Evolutionary conservation across 2,797 vertebrate genomes (phyloP), one percentile per base, ranked within the genome.

Genomic region (Neomorphus geoffroyi): DNA sequence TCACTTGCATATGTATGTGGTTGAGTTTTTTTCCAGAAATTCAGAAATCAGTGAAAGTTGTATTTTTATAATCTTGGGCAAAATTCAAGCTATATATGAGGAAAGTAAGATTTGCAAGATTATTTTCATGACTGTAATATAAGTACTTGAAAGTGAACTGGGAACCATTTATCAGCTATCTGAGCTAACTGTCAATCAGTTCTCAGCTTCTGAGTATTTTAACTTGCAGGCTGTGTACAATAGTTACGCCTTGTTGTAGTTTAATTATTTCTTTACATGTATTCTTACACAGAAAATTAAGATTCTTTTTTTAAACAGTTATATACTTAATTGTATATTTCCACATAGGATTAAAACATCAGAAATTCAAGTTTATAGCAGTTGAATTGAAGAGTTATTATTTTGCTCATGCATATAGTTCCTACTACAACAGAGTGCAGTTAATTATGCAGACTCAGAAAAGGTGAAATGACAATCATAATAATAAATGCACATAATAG

Each of bases 21-120:
- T 24, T 94, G 80, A 83, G 60, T 53, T 80, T 24, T 24, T 57
- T 84, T 85, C 64, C 71, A 90, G 75, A 93, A 96, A 89, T 46
- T 90, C 41, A 78, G 46, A 88, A 88, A 62, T 82, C 66, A 84
- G 21, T 75, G 71, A 16, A 86, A 69, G 66, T 73, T 94, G 43
- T 11, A 30, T 91, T 78, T 88, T 88, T 48, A 73, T 90, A 70
- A n/a, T 84, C 56, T 57, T 35, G 22, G 62, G 32, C 1, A 8
- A 93, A 94, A 80, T 67, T 73, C 43, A 79, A 1, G 65, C 70
- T 75, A 17, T 88, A 46, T 83, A 86, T 74, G 48, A 79, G 60
- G 45, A 92, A 80, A 90, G 33, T 51, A 60, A 80, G 73, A 56
- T 81, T 73, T 53, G 24, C 82, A 79, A 86, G 69, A 79, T 67